These are phyloP conservation scores for Chloroceryle amazona DNA, from an alignment of 2,797 vertebrate genomes.

Conservation along the genomic window DNA sequence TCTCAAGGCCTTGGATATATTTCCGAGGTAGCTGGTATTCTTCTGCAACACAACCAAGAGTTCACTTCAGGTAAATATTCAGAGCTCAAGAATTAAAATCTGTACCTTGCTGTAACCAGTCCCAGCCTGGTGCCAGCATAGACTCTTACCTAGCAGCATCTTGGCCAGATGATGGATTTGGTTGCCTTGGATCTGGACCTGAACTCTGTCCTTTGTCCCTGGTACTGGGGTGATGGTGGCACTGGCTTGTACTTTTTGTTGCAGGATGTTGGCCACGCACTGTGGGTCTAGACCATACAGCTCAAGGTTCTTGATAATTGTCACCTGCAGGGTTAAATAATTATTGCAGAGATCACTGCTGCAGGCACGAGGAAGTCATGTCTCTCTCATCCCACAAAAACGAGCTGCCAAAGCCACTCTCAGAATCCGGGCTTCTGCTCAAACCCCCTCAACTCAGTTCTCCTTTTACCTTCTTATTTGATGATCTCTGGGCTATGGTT, in stretches of 20 bases:
- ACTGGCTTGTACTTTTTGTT: slow-evolving; percentile 93
- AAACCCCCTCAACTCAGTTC: background rate
- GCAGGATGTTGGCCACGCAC: slow-evolving; percentile 85
- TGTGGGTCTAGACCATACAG: slow-evolving; percentile 90
- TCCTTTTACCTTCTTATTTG: slow-evolving; percentile 93
- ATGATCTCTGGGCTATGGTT: slow-evolving; percentile 88
- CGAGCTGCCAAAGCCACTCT: background rate
- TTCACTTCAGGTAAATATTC: background rate
- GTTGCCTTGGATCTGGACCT: slow-evolving; percentile 97
- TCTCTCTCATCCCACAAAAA: background rate
- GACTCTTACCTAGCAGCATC: slow-evolving; percentile 88
- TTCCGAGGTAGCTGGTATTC: slow-evolving; percentile 92
- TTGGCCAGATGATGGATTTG: slow-evolving; percentile 91
- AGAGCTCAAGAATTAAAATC: background rate
- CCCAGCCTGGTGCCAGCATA: background rate
- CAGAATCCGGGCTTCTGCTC: background rate
- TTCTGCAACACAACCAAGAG: slow-evolving; percentile 84
- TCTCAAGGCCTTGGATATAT: slow-evolving; percentile 91
- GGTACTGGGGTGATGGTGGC: slow-evolving; percentile 85
- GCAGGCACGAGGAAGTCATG: background rate
- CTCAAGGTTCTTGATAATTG: slow-evolving; percentile 94
- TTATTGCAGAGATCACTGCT: background rate
- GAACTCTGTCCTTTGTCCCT: slow-evolving; percentile 89
- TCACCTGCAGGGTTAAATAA: slow-evolving; percentile 83
- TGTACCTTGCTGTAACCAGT: background rate